Evolutionary conservation across 2,113 vertebrate species (phyloP), one percentile per base, ranked within the genome.

Genomic region (Thunnus thynnus): DNA sequence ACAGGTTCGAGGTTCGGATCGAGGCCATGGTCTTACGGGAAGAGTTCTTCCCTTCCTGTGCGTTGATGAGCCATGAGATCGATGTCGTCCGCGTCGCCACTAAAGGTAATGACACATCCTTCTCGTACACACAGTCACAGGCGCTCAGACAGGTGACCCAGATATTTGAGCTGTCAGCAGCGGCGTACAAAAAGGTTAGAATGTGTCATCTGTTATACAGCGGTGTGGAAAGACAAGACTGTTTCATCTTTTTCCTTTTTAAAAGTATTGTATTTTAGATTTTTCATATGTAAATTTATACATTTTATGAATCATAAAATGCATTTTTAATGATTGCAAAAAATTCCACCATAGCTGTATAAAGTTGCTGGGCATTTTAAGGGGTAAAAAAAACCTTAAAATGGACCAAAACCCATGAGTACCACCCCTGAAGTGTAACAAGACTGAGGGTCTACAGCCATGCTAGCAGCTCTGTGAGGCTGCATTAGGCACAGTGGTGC

Each of bases 11-110:
- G 18, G 94, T 99, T 78, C 96, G 97, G 78, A 97, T 99, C 30
- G 97, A 99, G 96, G 97, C 97, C 87, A 99, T 99, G 95, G 96
- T 98, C 84, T 95, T 99, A 79, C 95, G 94, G 50, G 97, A 96
- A 86, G 97, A 99, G 86, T 99, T 99, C 89, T 85, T 92, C 65
- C 96, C 97, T 61, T 97, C 95, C 65, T 98, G 96, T 80, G 90
- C 95, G n/a, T 93, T 94, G 65, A 95, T 99, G 41, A 95, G 95
- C 88, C 93, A 92, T 68, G 96, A 97, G 82, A 97, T 99, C 81
- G 95, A 94, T 85, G 91, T 96, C 65, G 95, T 99, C 87, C 96
- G 95, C 65, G 88, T 88, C 4, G 97, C 97, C 83, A 98, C 95
- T 66, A 94, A 97, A 96, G 97, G 98, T 99, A 95, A 95, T 82